Percentiles rank a stretch among this genome's conserved stretches.
phyloP scores from a whole-genome alignment of 2,888 invertebrate species.

The Melangyna quadrimaculata region DNA sequence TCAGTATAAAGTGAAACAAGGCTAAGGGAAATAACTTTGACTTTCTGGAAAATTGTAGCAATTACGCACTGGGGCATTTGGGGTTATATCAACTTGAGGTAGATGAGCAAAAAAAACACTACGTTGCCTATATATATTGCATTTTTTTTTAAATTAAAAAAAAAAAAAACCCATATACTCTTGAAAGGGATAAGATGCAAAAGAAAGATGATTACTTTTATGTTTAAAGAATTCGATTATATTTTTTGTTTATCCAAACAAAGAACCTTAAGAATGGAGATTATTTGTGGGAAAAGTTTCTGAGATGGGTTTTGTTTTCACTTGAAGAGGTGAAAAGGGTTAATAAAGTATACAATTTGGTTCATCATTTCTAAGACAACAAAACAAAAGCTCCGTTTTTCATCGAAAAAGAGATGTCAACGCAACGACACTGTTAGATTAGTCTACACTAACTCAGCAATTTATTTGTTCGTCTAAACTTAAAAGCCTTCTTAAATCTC shows the following conservation, averaged over 20 bases:
- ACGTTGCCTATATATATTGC: background rate
- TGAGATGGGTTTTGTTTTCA: background rate
- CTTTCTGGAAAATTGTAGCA: conserved; percentile 60
- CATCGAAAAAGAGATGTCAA: no score
- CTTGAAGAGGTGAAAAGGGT: background rate
- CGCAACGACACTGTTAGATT: no score
- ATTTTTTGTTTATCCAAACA: background rate
- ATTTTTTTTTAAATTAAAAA: background rate
- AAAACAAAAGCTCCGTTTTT: no score
- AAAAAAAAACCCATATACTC: background rate
- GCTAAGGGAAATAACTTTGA: conserved; percentile 49
- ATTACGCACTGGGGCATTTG: conserved; percentile 46
- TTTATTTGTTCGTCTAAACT: no score
- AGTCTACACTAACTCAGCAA: no score
- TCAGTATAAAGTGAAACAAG: background rate
- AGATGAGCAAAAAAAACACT: background rate
- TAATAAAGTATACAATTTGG: no score
- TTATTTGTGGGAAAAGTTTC: background rate
- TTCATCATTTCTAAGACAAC: no score
- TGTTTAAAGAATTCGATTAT: background rate
- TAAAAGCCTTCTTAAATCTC: no score
- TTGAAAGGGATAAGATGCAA: background rate
- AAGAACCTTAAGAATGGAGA: background rate
- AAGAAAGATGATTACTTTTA: background rate
- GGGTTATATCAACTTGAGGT: background rate